A percentile compares a stretch with the other conserved stretches of the same genome.
These are phyloP conservation scores for Paradoxurus hermaphroditus DNA, from an alignment of 2,113 vertebrate species.

Conservation along the genomic window DNA sequence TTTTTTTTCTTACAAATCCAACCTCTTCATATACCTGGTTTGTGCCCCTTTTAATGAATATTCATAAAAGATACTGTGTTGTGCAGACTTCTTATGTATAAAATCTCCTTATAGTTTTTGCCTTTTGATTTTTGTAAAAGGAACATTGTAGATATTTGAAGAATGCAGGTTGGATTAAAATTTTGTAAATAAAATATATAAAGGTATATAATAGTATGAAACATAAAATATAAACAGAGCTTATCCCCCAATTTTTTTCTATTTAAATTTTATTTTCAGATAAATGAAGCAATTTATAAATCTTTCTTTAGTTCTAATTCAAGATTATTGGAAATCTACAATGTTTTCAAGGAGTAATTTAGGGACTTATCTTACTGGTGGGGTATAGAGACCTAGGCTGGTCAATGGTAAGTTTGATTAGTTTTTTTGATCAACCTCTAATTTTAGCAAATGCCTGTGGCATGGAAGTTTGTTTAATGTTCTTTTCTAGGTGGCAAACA, in stretches of 20 bases:
- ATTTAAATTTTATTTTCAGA: not conserved
- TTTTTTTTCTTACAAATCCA: not conserved
- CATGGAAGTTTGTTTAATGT: not conserved
- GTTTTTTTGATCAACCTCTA: not conserved
- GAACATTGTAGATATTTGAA: not conserved
- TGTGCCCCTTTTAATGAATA: not conserved
- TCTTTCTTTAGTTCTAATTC: not conserved
- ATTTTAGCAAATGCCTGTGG: not conserved
- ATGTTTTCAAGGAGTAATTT: not conserved
- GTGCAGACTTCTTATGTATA: not conserved
- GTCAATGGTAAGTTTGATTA: not conserved
- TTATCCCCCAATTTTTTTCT: not conserved
- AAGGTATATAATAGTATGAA: not conserved
- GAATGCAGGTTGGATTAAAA: not conserved
- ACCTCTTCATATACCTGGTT: not conserved
- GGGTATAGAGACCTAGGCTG: not conserved
- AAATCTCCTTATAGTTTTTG: not conserved
- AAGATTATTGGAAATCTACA: not conserved
- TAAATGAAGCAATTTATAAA: not conserved
- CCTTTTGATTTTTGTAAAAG: conserved; percentile 22
- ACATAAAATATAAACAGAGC: not conserved
- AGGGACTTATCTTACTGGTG: not conserved
- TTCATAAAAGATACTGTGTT: not conserved
- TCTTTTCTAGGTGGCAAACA: not conserved
- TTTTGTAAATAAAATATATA: not conserved